These are phyloP conservation scores for Centroberyx gerrardi DNA, from an alignment of 2,797 vertebrate species.

Conservation along the genomic window DNA sequence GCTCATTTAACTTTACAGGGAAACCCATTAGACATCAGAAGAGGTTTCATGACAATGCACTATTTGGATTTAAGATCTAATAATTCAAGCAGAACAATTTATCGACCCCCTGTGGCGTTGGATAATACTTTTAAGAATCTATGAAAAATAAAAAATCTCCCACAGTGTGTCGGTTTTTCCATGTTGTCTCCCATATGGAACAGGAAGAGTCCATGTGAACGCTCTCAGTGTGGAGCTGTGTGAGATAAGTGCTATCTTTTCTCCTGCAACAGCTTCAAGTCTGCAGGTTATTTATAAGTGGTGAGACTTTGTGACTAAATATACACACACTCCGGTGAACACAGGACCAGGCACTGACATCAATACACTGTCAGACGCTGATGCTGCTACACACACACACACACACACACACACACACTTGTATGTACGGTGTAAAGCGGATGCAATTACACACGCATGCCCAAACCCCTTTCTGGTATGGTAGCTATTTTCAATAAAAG, in stretches of 20 bases:
- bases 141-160: no score
- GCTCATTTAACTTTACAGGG: no score
- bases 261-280: constrained; percentile 29
- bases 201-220: no score
- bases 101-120: no score
- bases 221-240: not conserved
- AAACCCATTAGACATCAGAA: no score
- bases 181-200: no score
- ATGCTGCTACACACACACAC: constrained; percentile 9
- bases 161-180: no score
- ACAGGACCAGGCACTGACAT: constrained; percentile 49
- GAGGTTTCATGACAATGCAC: no score
- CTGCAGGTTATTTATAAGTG: constrained; percentile 69
- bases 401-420: constrained; percentile 10
- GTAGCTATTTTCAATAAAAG: not conserved
- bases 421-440: constrained; percentile 6
- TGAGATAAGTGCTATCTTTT: not conserved
- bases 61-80: no score
- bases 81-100: no score
- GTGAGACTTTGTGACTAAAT: constrained; percentile 69
- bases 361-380: constrained; percentile 28
- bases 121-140: no score
- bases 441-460: not conserved
- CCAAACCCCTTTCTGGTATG: constrained; percentile 25
- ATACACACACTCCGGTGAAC: constrained; percentile 58